These are phyloP conservation scores for Rostratula benghalensis DNA, from an alignment of 2,113 vertebrate genomes.

Conservation along the genomic window DNA sequence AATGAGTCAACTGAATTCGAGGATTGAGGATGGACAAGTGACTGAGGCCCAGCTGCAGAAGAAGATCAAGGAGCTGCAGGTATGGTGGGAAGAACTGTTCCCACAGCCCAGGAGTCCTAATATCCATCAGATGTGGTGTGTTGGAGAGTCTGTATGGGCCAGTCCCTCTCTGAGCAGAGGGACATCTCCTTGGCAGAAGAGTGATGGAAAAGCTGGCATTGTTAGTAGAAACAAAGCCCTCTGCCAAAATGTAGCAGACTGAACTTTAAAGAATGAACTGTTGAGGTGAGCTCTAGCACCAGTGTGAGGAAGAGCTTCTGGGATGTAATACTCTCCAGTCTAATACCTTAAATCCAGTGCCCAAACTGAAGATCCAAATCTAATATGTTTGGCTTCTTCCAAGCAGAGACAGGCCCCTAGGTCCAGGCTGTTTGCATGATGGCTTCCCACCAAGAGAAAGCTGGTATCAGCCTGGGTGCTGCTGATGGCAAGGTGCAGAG, in stretches of 20 bases:
- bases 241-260: neutral
- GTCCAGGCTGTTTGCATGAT: neutral
- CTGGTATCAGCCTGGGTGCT: neutral
- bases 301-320: neutral
- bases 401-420: neutral
- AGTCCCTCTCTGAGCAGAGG: neutral
- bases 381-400: neutral
- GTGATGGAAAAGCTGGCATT: neutral
- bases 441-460: neutral
- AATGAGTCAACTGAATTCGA: constrained; percentile 83
- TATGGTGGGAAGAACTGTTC: constrained; percentile 24
- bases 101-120: neutral
- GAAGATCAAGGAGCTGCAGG: constrained; percentile 94
- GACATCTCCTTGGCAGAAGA: neutral
- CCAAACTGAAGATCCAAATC: neutral
- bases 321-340: neutral
- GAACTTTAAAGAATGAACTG: neutral
- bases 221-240: neutral
- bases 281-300: neutral
- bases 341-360: neutral
- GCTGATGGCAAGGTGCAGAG: neutral
- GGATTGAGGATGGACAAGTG: constrained; percentile 89
- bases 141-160: neutral
- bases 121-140: neutral
- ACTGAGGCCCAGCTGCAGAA: constrained; percentile 88